These are phyloP conservation scores for Brachyrhaphis roseni DNA, from an alignment of 2,797 vertebrate species.

Conservation along the genomic window DNA sequence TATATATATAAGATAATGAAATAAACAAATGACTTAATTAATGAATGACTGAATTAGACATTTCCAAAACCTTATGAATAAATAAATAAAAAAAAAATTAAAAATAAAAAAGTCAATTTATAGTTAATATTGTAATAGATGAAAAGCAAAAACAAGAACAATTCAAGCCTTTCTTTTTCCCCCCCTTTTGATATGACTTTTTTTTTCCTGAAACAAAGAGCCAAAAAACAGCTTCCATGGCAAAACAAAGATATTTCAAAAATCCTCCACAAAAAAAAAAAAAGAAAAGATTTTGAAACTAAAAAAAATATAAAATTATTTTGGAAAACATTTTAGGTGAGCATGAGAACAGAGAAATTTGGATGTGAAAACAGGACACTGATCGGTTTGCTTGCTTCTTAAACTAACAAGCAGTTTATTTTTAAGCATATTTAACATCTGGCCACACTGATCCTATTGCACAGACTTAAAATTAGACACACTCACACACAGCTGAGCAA, in stretches of 20 bases:
- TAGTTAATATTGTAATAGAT: background rate
- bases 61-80: background rate
- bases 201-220: background rate
- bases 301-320: background rate
- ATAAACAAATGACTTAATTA: background rate
- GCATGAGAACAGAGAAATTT: background rate
- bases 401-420: constrained; percentile 33
- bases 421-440: constrained; percentile 60
- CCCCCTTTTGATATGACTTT: background rate
- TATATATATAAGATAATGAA: background rate
- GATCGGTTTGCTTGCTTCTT: constrained; percentile 3
- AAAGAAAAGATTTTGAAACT: background rate
- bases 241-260: background rate
- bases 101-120: background rate
- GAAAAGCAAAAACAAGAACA: too few relatives aligned
- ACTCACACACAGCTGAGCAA: constrained; percentile 26
- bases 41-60: too few relatives aligned
- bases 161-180: background rate
- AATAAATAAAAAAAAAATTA: background rate
- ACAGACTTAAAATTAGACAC: constrained; percentile 26
- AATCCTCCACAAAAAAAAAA: background rate
- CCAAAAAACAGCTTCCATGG: background rate
- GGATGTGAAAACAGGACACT: background rate
- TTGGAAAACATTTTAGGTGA: background rate
- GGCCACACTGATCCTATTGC: constrained; percentile 54